Evolutionary conservation across 2,113 vertebrate species (phyloP).

Genomic region (Dicrurus megarhynchus): DNA sequence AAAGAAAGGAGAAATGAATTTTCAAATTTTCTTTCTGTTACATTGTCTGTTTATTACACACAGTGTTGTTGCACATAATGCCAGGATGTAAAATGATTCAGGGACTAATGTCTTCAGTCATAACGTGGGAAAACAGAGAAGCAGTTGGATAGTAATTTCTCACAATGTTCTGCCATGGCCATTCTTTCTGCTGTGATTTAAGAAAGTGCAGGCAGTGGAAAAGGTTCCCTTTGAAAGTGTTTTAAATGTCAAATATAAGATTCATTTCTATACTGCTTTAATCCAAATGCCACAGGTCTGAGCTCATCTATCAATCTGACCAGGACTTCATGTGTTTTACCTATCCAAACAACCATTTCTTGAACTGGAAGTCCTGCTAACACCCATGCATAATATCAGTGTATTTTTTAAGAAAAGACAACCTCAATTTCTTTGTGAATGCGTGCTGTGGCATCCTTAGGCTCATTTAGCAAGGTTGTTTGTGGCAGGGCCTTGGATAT

Average conservation of each 20-base stretch:
- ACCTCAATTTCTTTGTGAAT: background rate
- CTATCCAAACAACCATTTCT: slow-evolving; percentile 45
- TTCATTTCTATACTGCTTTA: slow-evolving; percentile 73
- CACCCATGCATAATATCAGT: background rate
- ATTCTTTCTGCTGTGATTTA: slow-evolving; percentile 73
- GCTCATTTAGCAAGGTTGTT: background rate
- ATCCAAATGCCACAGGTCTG: slow-evolving; percentile 74
- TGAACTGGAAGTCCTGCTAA: background rate
- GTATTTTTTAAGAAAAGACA: background rate
- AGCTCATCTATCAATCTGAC: slow-evolving; percentile 68
- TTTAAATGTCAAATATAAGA: slow-evolving; percentile 79
- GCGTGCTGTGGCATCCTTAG: background rate
- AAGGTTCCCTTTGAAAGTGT: slow-evolving; percentile 68
- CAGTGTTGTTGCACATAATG: background rate
- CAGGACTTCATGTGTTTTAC: slow-evolving; percentile 43
- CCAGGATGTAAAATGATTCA: slow-evolving; percentile 49
- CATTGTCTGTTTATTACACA: background rate
- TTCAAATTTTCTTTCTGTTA: slow-evolving; percentile 9
- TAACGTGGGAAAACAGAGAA: slow-evolving; percentile 65
- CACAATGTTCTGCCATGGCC: slow-evolving; percentile 52
- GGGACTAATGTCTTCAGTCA: slow-evolving; percentile 52
- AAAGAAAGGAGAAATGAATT: slow-evolving; percentile 4
- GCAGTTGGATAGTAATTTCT: slow-evolving; percentile 63
- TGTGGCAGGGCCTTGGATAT: background rate
- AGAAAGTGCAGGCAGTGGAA: slow-evolving; percentile 66